Percentiles rank a stretch among this genome's conserved stretches.
Conservation (phyloP, 2,113 vertebrate genomes). For the Scomber colias region DNA sequence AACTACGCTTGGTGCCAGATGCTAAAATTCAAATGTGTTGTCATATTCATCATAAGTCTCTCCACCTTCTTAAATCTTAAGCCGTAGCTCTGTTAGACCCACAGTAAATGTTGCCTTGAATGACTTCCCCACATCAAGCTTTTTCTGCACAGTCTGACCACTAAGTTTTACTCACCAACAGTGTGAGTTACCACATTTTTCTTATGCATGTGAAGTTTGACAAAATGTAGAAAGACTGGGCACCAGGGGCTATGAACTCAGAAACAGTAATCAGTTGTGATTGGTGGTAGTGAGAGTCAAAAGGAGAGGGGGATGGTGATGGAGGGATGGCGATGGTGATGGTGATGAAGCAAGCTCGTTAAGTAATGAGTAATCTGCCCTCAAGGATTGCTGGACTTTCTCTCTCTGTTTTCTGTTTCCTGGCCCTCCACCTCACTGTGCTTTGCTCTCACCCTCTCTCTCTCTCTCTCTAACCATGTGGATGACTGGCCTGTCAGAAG, state of each 20-base stretch:
- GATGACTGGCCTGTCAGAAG: constrained; percentile 55
- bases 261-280: constrained; percentile 58
- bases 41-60: not conserved
- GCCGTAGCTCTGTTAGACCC: constrained; percentile 15
- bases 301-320: constrained; percentile 19
- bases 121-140: not conserved
- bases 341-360: constrained; percentile 38
- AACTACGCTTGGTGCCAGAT: too few relatives aligned
- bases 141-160: not conserved
- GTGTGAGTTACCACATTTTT: constrained; percentile 25
- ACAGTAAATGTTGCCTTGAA: constrained; percentile 13
- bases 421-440: constrained; percentile 1
- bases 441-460: constrained; percentile 2
- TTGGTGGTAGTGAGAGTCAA: constrained; percentile 44
- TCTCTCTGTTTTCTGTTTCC: constrained; percentile 11
- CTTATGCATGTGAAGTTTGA: constrained; percentile 33
- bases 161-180: not conserved
- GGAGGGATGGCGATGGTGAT: constrained; percentile 14
- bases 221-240: constrained; percentile 45
- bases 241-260: constrained; percentile 47
- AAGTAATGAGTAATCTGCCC: constrained; percentile 59
- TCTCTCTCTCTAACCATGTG: constrained; percentile 26
- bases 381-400: constrained; percentile 33
- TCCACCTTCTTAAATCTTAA: constrained; percentile 23
- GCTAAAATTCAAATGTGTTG: too few relatives aligned